Conservation (phyloP, 1,140 invertebrate genomes). For the Drosophila sproati region DNA sequence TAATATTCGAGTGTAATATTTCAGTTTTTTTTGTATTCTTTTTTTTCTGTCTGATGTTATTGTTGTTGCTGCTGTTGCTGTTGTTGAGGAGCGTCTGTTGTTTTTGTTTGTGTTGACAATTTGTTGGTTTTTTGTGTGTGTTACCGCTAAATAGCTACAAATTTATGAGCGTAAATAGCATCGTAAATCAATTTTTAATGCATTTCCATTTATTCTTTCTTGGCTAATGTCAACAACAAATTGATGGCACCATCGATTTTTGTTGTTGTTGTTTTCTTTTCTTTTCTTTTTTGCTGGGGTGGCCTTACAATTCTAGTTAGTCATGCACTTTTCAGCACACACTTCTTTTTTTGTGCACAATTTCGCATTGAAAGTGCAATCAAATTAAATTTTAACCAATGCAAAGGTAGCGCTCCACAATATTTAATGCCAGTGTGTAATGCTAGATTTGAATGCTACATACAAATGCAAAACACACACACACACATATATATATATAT, state of each 20-base stretch:
- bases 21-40: conserved; percentile 57
- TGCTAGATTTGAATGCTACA: conserved; percentile 17
- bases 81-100: conserved; percentile 37
- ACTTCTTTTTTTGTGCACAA: conserved; percentile 17
- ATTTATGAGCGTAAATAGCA: conserved; percentile 76
- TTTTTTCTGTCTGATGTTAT: neutral
- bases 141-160: conserved; percentile 81
- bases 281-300: neutral
- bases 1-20: conserved; percentile 80
- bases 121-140: conserved; percentile 65
- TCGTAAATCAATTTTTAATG: conserved; percentile 82
- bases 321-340: neutral
- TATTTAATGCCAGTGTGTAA: conserved; percentile 2
- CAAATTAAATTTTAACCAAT: conserved; percentile 23
- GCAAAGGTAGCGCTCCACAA: conserved; percentile 19
- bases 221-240: conserved; percentile 66
- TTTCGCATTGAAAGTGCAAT: conserved; percentile 17
- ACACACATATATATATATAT: conserved; percentile 1
- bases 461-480: conserved; percentile 49
- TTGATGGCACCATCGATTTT: conserved; percentile 52
- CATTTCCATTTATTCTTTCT: conserved; percentile 71
- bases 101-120: conserved; percentile 72
- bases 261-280: no score
- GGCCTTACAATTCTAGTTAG: conserved; percentile 2
- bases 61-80: conserved; percentile 8